These are phyloP conservation scores for Acronicta leporina DNA, from an alignment of 2,888 invertebrate genomes.

Conservation along the genomic window DNA sequence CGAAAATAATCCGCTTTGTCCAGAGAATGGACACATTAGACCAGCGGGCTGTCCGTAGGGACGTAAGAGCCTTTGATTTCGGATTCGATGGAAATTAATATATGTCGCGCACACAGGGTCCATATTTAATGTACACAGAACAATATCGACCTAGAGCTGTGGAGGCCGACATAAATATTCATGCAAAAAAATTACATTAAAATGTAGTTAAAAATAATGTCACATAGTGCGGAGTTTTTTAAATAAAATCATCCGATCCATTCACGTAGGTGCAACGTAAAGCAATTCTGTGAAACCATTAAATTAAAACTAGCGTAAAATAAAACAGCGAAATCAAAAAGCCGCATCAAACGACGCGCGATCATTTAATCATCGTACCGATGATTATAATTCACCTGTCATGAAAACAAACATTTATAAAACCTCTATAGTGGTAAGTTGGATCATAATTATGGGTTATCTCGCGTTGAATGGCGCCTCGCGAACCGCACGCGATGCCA, in stretches of 20 bases:
- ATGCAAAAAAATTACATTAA: conserved; percentile 58
- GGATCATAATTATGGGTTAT: conserved; percentile 78
- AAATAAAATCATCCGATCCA: conserved; percentile 40
- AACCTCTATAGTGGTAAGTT: conserved; percentile 67
- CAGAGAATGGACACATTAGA: conserved; percentile 80
- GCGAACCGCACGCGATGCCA: conserved; percentile 78
- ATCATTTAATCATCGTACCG: conserved; percentile 66
- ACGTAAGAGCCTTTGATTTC: conserved; percentile 82
- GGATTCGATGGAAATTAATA: conserved; percentile 85
- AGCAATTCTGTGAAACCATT: conserved; percentile 40
- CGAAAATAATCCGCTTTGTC: conserved; percentile 86
- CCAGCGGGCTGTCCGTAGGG: conserved; percentile 73
- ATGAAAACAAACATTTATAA: conserved; percentile 80
- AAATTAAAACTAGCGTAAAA: conserved; percentile 58
- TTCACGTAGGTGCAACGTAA: conserved; percentile 13
- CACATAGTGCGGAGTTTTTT: conserved; percentile 26
- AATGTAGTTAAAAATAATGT: conserved; percentile 48
- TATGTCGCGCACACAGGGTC: conserved; percentile 66
- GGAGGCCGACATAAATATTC: conserved; percentile 60
- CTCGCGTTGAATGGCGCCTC: conserved; percentile 63
- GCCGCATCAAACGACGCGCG: conserved; percentile 60
- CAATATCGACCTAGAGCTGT: conserved; percentile 37
- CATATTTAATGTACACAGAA: conserved; percentile 70
- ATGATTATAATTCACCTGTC: conserved; percentile 78
- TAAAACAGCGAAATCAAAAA: conserved; percentile 59